Percentiles rank a stretch among this genome's conserved stretches.
These are phyloP conservation scores for Sarcophaga caerulescens DNA, from an alignment of 2,888 invertebrate species.

Conservation along the genomic window DNA sequence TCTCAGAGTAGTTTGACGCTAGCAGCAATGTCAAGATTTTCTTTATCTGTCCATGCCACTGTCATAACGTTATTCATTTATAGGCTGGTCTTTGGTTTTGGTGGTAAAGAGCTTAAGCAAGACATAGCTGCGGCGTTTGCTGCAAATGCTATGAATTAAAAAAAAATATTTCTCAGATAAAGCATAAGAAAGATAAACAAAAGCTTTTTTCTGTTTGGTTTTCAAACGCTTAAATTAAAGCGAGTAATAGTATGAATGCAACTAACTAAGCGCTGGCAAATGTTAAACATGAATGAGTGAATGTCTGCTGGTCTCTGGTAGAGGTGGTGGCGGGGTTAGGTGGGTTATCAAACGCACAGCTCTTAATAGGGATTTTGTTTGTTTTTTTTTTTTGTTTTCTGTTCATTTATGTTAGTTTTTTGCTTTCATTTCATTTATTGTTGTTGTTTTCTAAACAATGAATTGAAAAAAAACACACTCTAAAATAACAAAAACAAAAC, in stretches of 20 bases:
- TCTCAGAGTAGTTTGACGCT: background rate
- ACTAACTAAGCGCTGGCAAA: constrained; percentile 29
- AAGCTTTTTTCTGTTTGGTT: constrained; percentile 44
- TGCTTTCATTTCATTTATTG: constrained; percentile 4
- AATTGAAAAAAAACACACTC: constrained; percentile 23
- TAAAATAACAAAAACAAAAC: constrained; percentile 1
- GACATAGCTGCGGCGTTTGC: background rate
- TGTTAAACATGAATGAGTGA: constrained; percentile 59
- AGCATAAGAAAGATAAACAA: constrained; percentile 24
- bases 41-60: background rate
- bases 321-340: background rate
- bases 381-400: background rate
- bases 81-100: background rate
- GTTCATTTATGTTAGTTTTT: constrained; percentile 24
- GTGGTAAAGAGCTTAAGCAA: background rate
- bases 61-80: background rate
- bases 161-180: background rate
- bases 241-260: constrained; percentile 42
- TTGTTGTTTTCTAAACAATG: constrained; percentile 18
- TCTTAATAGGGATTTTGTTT: background rate
- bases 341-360: background rate
- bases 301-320: constrained; percentile 32
- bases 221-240: constrained; percentile 46
- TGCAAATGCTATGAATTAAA: background rate
- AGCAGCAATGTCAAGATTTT: constrained; percentile 6